Evolutionary conservation across 2,797 vertebrate genomes (phyloP).

Genomic region (Martes flavigula): DNA sequence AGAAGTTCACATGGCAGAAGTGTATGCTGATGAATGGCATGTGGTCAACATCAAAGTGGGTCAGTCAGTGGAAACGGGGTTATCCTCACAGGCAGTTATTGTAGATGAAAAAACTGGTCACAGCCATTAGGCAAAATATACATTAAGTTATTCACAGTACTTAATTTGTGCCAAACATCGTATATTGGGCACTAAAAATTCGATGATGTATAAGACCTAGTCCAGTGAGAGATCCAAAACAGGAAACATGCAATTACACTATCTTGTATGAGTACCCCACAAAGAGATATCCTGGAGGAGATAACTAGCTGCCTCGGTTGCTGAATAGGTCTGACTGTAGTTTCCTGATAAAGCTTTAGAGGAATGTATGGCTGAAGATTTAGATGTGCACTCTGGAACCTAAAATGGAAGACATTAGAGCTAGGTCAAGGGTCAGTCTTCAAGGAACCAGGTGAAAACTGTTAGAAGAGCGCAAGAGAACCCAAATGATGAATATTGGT

Average conservation of each 20-base stretch:
- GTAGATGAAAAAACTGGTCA: neutral
- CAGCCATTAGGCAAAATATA: neutral
- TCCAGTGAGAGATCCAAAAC: neutral
- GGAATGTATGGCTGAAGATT: neutral
- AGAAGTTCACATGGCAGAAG: neutral
- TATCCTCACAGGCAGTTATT: neutral
- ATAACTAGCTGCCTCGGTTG: neutral
- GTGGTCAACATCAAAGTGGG: neutral
- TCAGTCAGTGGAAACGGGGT: neutral
- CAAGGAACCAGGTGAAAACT: neutral
- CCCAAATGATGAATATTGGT: neutral
- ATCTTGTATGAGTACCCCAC: rapidly evolving
- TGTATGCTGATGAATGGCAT: neutral
- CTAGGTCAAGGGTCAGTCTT: neutral
- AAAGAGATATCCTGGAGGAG: neutral
- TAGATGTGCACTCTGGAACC: neutral
- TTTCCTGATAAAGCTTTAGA: neutral
- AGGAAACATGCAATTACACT: neutral
- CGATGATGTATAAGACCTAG: neutral
- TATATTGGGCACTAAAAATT: neutral
- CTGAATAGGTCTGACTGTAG: neutral
- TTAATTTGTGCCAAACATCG: neutral
- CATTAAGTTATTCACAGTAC: neutral
- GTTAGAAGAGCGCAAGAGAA: neutral
- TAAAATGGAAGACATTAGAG: neutral